Conservation (phyloP, 2,797 vertebrate species). For the Scleropages formosus region DNA sequence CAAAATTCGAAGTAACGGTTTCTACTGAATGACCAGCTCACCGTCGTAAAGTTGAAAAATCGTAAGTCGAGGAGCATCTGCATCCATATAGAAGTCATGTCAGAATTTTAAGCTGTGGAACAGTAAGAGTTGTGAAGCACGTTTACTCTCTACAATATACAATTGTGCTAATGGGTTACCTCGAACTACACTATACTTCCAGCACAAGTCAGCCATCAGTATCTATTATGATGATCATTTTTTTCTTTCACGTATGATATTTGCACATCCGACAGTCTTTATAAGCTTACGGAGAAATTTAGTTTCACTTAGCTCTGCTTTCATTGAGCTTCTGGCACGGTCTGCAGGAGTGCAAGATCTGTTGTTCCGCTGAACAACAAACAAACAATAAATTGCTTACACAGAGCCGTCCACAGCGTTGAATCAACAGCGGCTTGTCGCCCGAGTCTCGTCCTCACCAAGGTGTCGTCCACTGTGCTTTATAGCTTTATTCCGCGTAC, state of each 20-base stretch:
- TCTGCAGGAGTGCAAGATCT: not conserved
- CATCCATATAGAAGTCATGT: too few relatives aligned
- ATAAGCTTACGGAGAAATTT: not conserved
- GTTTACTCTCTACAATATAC: too few relatives aligned
- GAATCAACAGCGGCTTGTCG: conserved; percentile 37
- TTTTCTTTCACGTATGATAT: not conserved
- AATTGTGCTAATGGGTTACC: too few relatives aligned
- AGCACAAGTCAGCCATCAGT: too few relatives aligned
- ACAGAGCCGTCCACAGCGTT: not conserved
- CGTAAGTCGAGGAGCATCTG: too few relatives aligned
- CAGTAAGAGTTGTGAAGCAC: too few relatives aligned
- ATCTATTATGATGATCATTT: not conserved
- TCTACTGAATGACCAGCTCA: too few relatives aligned
- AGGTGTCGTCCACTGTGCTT: conserved; percentile 59
- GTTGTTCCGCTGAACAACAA: too few relatives aligned
- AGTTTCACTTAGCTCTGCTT: not conserved
- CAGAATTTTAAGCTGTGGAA: too few relatives aligned
- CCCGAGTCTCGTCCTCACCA: conserved; percentile 47
- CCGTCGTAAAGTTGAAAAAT: too few relatives aligned
- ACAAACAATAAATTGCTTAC: not conserved
- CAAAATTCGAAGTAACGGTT: too few relatives aligned
- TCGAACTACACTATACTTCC: too few relatives aligned
- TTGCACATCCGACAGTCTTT: not conserved
- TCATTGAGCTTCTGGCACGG: not conserved
- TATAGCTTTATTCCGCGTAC: conserved; percentile 56